Evolutionary conservation across 2,888 invertebrate species (phyloP), one percentile per base, ranked within the genome.

Genomic region (Hydropsyche betteni): DNA sequence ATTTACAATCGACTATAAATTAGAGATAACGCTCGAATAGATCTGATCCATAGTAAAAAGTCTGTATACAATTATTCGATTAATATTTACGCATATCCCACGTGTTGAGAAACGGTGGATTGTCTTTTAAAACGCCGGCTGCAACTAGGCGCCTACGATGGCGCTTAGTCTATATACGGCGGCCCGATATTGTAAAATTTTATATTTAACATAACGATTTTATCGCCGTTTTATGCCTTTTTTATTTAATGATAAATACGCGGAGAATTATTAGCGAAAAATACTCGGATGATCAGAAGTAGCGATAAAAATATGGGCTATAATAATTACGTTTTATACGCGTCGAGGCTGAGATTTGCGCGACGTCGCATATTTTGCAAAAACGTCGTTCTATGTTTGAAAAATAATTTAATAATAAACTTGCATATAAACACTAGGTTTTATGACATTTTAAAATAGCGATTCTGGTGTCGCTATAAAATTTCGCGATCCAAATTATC

Each of bases 121-220:
- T 55, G 6, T 55, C 5, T 14, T 55, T 53, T 7, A 38, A 36
- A 69, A 69, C 7, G 69, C 69, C 69, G 69, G 24, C 64, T 44
- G 69, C 36, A 70, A 33, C 10, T 53, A 70, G 70, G 70, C 70
- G 70, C 70, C 70, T 34, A 14, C 16, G 34, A 33, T 53, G 70
- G 70, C 70, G 70, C 70, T 70, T 44, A 70, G 70, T 52, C 36
- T 70, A 70, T 70, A 70, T 53, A 70, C 52, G 33, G 70, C 69
- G 44, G 10, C 53, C 10, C 53, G 53, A 14, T 70, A 51, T n/a
- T 53, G 16, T 69, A 68, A 68, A 55, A 3, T 7, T 70, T 52
- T 70, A 24, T 33, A 52, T 34, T 70, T 51, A 50, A 51, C 44
- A 24, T 24, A 50, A 50, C 34, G 69, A 51, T 64, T 64, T 64